Evolutionary conservation across 1,140 invertebrate genomes (phyloP), one percentile per base, ranked within the genome.

Genomic region (Lethocerus indicus): DNA sequence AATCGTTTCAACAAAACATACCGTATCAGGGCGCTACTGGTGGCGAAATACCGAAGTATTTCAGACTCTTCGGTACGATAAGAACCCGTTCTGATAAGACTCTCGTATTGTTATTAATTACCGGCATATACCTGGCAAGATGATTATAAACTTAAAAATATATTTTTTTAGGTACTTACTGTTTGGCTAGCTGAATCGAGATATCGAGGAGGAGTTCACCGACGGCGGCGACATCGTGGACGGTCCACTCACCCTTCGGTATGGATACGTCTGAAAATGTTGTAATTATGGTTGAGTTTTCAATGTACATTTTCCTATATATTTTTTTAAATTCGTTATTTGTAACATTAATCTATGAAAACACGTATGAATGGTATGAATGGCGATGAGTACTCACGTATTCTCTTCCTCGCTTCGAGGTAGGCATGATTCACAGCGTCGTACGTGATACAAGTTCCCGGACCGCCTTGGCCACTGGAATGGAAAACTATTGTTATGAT

Each of bases 391-490:
- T 57, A 77, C 78, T 81, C 75, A 84, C 84, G 72, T 59, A 87
- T 81, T 67, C 83, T 77, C 63, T 86, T 84, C 56, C 84, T 75
- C 14, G 87, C 87, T 61, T 90, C 81, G 45, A 82, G 63, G 66
- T 90, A 89, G 28, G 89, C 87, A 51, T 82, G 77, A 68, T 93
- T 90, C 44, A 93, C 76, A 27, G 87, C 87, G 57, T 90, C 84
- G 62, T 89, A 91, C 13, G 87, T 90, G 59, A 93, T 90, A 64
- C 88, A 93, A 21, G 81, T 81, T 53, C 81, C 76, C 42, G 78
- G 73, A 35, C 77, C 79, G 54, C 73, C 72, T 48, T 78, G 73
- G 37, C 73, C 69, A 47, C 81, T 83, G 67, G 32, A 75, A 76
- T 58, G 66, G 64, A 64, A 60, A 62, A 62, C 56, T 27, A 40